These are phyloP conservation scores for Chrysocyon brachyurus DNA, from an alignment of 2,797 vertebrate genomes.

Conservation along the genomic window DNA sequence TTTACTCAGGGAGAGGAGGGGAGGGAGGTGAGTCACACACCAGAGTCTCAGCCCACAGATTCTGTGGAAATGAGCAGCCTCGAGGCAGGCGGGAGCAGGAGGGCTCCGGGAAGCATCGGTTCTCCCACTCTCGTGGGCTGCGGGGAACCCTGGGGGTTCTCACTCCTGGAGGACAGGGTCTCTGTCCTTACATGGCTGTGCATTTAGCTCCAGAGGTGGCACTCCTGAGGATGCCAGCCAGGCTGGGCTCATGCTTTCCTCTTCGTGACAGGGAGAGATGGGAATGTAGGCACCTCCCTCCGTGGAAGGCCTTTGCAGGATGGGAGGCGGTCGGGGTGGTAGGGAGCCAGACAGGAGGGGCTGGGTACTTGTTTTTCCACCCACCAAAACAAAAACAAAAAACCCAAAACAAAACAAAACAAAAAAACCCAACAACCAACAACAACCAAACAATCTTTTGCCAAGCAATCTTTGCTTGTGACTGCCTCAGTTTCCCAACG, in stretches of 20 bases:
- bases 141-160: neutral
- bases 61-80: conserved; percentile 50
- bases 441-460: neutral
- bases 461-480: neutral
- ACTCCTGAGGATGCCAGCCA: neutral
- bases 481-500: conserved; percentile 53
- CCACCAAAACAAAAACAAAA: neutral
- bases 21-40: conserved; percentile 71
- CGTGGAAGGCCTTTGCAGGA: neutral
- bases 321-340: too few relatives aligned
- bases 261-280: neutral
- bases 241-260: neutral
- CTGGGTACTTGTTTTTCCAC: neutral
- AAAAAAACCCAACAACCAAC: neutral
- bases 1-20: conserved; percentile 79
- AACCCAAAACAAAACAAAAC: neutral
- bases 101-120: neutral
- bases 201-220: neutral
- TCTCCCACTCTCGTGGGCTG: neutral
- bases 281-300: fast-evolving
- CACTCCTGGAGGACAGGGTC: neutral
- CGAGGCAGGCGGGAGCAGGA: neutral
- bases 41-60: conserved; percentile 67
- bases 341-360: neutral
- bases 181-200: neutral